Percentiles rank a stretch among this genome's conserved stretches.
phyloP scores from a whole-genome alignment of 1,140 invertebrate genomes.

The Drosophila neocordata region DNA sequence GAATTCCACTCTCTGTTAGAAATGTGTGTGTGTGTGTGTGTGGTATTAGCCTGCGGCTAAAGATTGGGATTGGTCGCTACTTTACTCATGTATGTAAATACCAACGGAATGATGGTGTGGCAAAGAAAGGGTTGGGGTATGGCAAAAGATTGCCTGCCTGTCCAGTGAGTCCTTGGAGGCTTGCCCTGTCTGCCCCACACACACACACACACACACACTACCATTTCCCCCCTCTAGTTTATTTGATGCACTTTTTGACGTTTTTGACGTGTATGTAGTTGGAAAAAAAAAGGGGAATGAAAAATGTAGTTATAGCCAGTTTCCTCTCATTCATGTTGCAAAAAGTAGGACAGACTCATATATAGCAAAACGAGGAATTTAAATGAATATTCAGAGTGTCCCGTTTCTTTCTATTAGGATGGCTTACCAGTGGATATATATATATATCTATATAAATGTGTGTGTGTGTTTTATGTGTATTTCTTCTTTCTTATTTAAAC shows the following conservation, averaged over 20 bases:
- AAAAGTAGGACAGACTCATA: constrained; percentile 62
- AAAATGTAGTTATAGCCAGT: constrained; percentile 67
- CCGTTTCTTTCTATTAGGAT: not conserved
- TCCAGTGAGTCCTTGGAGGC: not conserved
- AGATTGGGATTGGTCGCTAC: constrained; percentile 34
- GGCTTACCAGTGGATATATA: not conserved
- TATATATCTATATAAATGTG: not conserved
- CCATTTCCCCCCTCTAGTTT: constrained; percentile 1
- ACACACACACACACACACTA: too few species aligned
- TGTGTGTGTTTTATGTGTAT: not conserved
- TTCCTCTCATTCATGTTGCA: constrained; percentile 66
- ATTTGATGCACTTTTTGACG: constrained; percentile 63
- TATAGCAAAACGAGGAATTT: constrained; percentile 17
- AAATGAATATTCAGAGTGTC: constrained; percentile 25
- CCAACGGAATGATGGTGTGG: constrained; percentile 5
- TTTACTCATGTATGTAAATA: constrained; percentile 39
- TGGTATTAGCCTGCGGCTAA: constrained; percentile 42
- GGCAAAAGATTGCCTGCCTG: constrained; percentile 23
- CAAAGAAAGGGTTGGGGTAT: not conserved
- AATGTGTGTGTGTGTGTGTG: not conserved
- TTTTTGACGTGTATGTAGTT: constrained; percentile 59
- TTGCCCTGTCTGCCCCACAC: not conserved
- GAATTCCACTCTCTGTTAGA: constrained; percentile 18
- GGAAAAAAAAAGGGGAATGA: constrained; percentile 28
- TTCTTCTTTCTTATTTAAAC: not conserved